Conservation (phyloP, 2,113 vertebrate genomes). For the Cyprinodon variegatus region DNA sequence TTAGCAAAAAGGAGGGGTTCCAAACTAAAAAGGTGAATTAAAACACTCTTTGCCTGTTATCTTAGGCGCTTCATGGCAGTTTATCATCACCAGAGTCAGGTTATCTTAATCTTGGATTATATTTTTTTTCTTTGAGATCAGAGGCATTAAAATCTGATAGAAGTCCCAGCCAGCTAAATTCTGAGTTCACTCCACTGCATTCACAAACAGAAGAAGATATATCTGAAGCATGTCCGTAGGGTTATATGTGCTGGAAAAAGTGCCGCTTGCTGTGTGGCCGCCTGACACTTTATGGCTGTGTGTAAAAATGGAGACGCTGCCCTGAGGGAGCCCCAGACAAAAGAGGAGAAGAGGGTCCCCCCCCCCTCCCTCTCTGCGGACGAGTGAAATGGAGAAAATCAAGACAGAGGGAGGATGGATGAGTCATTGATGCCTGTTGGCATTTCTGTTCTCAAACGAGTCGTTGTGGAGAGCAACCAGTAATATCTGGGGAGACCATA, state of each 20-base stretch:
- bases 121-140: not conserved
- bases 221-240: not conserved
- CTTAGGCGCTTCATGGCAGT: not conserved
- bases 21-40: too few relatives aligned
- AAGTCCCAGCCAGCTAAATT: not conserved
- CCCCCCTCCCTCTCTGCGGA: conserved; percentile 3
- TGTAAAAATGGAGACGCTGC: not conserved
- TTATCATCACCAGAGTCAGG: too few relatives aligned
- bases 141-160: not conserved
- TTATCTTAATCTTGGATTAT: not conserved
- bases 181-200: not conserved
- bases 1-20: not conserved
- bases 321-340: conserved; percentile 9
- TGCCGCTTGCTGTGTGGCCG: not conserved
- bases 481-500: conserved; percentile 34
- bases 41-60: not conserved
- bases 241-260: not conserved
- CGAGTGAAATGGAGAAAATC: conserved; percentile 25
- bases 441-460: conserved; percentile 36
- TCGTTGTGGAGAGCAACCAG: conserved; percentile 17
- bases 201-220: not conserved
- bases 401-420: conserved; percentile 23
- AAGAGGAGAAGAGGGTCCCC: not conserved
- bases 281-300: not conserved
- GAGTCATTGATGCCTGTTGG: conserved; percentile 59